Percentiles rank a stretch among this genome's conserved stretches.
phyloP scores from a whole-genome alignment of 2,113 vertebrate species.

The Albula goreensis region DNA sequence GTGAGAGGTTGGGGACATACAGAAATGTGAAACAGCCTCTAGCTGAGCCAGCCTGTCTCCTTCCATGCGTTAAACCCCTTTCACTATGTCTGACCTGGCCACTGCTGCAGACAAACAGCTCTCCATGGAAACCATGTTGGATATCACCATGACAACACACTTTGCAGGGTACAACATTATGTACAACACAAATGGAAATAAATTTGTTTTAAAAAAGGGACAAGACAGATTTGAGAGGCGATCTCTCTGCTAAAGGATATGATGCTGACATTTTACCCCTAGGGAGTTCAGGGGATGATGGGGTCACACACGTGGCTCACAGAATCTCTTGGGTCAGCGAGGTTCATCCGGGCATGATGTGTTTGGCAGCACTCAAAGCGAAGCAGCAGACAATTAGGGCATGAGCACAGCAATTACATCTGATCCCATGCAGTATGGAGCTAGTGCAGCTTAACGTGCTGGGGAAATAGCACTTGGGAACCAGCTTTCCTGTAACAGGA shows the following conservation, averaged over 20 bases:
- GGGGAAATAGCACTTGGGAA: not conserved
- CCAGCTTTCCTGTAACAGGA: not conserved
- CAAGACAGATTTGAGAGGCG: constrained; percentile 10
- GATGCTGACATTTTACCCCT: not conserved
- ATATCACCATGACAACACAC: constrained; percentile 74
- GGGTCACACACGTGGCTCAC: too few relatives aligned
- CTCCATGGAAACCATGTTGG: constrained; percentile 74
- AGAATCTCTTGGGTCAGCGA: too few relatives aligned
- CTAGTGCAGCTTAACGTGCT: not conserved
- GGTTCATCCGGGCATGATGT: not conserved
- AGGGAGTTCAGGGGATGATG: not conserved
- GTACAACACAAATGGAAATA: constrained; percentile 44
- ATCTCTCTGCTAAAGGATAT: constrained; percentile 33
- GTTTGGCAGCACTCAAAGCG: not conserved
- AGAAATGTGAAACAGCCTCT: too few relatives aligned
- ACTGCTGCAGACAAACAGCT: constrained; percentile 54
- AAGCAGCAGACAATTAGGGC: not conserved
- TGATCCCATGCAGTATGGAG: not conserved
- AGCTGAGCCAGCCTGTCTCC: not conserved
- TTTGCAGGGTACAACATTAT: constrained; percentile 52
- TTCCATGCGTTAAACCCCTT: constrained; percentile 29
- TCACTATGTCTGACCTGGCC: constrained; percentile 49
- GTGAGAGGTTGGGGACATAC: too few relatives aligned
- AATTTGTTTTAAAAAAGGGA: constrained; percentile 40
- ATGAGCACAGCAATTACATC: not conserved